phyloP scores from a whole-genome alignment of 2,797 vertebrate genomes.

The Petrocephalus sullivani region DNA sequence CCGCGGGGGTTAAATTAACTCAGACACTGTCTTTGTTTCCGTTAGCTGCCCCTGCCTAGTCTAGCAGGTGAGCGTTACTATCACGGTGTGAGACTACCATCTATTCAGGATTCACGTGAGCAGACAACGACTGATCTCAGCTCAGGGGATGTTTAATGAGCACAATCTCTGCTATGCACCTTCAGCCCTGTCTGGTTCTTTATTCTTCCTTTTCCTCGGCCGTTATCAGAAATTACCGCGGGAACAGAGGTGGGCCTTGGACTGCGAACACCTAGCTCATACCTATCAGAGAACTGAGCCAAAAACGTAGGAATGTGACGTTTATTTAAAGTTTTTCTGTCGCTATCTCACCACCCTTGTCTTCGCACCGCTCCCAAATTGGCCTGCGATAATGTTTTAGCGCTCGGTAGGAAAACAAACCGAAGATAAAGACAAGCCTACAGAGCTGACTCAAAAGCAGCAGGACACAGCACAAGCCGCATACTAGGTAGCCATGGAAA shows the following conservation, averaged over 20 bases:
- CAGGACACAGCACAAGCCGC: background rate
- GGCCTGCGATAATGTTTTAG: background rate
- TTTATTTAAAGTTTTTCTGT: slow-evolving; percentile 7
- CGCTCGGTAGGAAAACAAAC: slow-evolving; percentile 1
- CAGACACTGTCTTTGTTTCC: slow-evolving; percentile 1
- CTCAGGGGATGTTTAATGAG: slow-evolving; percentile 12
- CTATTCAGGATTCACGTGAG: background rate
- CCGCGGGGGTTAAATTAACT: background rate
- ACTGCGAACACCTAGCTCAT: background rate
- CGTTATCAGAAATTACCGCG: background rate
- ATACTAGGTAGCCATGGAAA: slow-evolving; percentile 27
- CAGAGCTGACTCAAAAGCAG: background rate
- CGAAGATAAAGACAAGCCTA: slow-evolving; percentile 19
- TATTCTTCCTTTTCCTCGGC: background rate
- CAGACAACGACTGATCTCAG: background rate
- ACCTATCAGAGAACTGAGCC: background rate
- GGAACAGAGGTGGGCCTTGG: background rate
- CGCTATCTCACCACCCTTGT: background rate
- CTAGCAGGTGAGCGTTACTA: background rate
- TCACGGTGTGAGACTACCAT: background rate
- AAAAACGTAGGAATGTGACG: background rate
- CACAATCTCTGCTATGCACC: background rate
- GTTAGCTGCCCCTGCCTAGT: background rate
- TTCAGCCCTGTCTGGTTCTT: background rate
- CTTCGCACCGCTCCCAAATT: background rate